Conservation (phyloP, 1,140 invertebrate genomes). For the Trinorchestia longiramus region DNA sequence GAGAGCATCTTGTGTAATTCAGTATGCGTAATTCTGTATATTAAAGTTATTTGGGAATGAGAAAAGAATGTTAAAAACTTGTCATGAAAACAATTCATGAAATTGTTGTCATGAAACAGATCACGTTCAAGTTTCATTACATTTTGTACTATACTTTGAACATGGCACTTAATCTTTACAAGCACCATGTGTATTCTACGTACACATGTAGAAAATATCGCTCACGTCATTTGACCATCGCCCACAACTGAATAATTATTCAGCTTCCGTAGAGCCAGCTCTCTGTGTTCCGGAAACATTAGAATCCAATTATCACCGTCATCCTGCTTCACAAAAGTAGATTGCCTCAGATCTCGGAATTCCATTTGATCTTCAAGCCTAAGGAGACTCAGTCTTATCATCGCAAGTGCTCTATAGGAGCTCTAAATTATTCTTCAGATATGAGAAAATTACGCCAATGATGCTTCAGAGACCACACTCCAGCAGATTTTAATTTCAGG, state of each 20-base stretch:
- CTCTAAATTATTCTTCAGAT: neutral
- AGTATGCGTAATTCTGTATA: neutral
- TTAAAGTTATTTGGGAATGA: neutral
- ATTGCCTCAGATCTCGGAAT: slow-evolving; percentile 35
- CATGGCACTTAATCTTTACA: neutral
- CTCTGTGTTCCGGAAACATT: slow-evolving; percentile 19
- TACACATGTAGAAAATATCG: neutral
- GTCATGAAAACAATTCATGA: too few relatives aligned
- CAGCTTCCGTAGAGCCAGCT: neutral
- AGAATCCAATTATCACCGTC: slow-evolving; percentile 28
- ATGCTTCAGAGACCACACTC: neutral
- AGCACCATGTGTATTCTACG: neutral
- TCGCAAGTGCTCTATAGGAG: neutral
- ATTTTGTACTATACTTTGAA: neutral
- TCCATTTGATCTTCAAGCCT: slow-evolving; percentile 14
- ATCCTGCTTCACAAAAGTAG: slow-evolving; percentile 18
- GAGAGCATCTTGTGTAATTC: neutral
- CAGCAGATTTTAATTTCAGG: neutral
- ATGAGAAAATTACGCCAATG: neutral
- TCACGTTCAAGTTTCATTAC: neutral
- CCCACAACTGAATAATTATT: neutral
- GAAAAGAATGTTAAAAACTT: neutral
- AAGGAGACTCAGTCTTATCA: slow-evolving; percentile 21
- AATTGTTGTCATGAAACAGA: neutral
- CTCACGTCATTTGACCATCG: neutral